A percentile compares a stretch with the other conserved stretches of the same genome.
phyloP scores from a whole-genome alignment of 2,113 vertebrate genomes.

The Pleuronectes platessa region DNA sequence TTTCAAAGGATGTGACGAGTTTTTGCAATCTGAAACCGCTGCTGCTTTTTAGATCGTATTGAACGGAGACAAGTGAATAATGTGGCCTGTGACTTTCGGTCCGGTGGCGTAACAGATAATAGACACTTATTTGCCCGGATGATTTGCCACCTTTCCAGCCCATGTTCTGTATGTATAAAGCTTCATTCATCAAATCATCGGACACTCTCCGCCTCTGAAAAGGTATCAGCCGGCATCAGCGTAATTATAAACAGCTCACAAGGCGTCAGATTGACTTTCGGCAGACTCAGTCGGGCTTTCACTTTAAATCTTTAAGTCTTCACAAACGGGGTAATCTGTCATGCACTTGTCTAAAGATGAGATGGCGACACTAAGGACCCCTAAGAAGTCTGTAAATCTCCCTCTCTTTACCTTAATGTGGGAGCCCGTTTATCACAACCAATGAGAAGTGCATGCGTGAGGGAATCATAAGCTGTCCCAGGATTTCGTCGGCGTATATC shows the following conservation, averaged over 20 bases:
- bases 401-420: constrained; percentile 18
- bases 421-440: not conserved
- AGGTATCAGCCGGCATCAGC: too few relatives aligned
- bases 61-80: not conserved
- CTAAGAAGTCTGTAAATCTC: constrained; percentile 27
- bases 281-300: constrained; percentile 32
- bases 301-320: constrained; percentile 42
- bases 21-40: not conserved
- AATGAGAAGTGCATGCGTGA: constrained; percentile 21
- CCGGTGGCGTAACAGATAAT: constrained; percentile 9
- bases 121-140: constrained; percentile 6
- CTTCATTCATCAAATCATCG: not conserved
- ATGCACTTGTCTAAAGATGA: constrained; percentile 25
- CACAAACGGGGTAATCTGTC: constrained; percentile 43
- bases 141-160: constrained; percentile 20
- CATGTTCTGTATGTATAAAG: not conserved
- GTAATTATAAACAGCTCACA: too few relatives aligned
- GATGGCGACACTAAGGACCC: constrained; percentile 5
- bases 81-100: constrained; percentile 1
- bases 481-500: constrained; percentile 30
- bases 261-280: constrained; percentile 27
- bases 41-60: not conserved
- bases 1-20: not conserved
- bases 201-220: too few relatives aligned
- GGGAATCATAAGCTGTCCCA: constrained; percentile 40